Evolutionary conservation across 2,113 vertebrate genomes (phyloP).

Genomic region (Cyphomyrus plagiostoma): DNA sequence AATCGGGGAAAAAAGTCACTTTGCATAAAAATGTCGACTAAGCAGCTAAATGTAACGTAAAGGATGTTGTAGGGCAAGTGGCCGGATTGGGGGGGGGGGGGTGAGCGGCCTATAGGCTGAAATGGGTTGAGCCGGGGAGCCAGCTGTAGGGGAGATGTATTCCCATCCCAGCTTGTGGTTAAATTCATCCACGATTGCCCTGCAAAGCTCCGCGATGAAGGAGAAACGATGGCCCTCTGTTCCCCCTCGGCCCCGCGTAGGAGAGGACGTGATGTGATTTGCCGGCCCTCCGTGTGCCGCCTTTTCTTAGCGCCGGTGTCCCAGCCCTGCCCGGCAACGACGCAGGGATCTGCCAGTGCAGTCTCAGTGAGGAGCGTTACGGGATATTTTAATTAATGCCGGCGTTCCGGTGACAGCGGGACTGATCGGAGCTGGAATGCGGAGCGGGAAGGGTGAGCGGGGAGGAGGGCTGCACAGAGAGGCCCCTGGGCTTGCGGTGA

Average conservation of each 20-base stretch:
- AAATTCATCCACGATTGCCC: neutral
- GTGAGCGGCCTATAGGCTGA: neutral
- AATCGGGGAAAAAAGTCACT: neutral
- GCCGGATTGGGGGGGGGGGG: neutral
- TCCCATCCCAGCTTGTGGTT: neutral
- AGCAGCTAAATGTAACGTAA: neutral
- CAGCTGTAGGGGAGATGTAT: neutral
- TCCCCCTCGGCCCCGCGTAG: neutral
- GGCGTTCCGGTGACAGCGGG: neutral
- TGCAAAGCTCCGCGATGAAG: neutral
- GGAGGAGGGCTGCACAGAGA: neutral
- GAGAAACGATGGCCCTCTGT: neutral
- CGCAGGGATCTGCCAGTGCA: too few species aligned
- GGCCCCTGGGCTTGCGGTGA: neutral
- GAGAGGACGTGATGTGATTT: neutral
- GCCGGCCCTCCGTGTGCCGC: neutral
- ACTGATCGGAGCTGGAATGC: neutral
- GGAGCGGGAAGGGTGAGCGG: neutral
- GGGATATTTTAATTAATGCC: constrained; percentile 14
- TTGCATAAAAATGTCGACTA: neutral
- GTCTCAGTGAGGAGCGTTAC: neutral
- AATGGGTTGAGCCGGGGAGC: neutral
- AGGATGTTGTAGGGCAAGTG: neutral
- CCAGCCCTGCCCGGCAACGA: neutral
- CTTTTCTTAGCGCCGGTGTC: neutral